Percentiles rank a stretch among this genome's conserved stretches.
Evolutionary conservation across 2,888 invertebrate species (phyloP).

Genomic region (Idaea aversata): DNA sequence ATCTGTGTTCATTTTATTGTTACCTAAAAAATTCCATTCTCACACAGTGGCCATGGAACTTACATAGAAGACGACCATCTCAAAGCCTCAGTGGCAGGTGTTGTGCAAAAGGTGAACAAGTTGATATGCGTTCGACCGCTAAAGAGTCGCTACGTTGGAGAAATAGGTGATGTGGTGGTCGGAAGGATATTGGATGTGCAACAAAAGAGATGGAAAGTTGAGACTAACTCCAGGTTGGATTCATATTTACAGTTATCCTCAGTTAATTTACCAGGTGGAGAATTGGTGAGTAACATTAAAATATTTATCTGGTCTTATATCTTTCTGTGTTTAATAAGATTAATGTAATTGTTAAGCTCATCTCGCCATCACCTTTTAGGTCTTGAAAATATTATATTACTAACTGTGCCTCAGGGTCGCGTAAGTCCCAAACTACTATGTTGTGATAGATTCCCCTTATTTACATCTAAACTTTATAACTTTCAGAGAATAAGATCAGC

Average conservation of each 20-base stretch:
- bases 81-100: constrained; percentile 96
- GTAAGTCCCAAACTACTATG: too few relatives aligned
- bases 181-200: constrained; percentile 97
- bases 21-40: too few relatives aligned
- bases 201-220: constrained; percentile 96
- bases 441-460: too few relatives aligned
- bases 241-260: constrained; percentile 93
- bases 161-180: constrained; percentile 98
- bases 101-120: constrained; percentile 96
- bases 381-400: not conserved
- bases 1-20: too few relatives aligned
- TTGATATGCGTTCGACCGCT: constrained; percentile 94
- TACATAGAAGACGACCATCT: constrained; percentile 91
- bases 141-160: constrained; percentile 94
- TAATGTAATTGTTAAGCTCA: too few relatives aligned
- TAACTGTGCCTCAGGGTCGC: not conserved
- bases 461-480: constrained; percentile 1
- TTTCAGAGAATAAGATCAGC: constrained; percentile 90
- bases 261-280: constrained; percentile 98
- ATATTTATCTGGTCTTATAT: too few relatives aligned
- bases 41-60: constrained; percentile 95
- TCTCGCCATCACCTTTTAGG: too few relatives aligned
- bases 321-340: too few relatives aligned
- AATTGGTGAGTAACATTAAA: constrained; percentile 83
- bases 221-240: constrained; percentile 94